phyloP scores from a whole-genome alignment of 1,140 invertebrate species.

The Zaprionus gabonicus region DNA sequence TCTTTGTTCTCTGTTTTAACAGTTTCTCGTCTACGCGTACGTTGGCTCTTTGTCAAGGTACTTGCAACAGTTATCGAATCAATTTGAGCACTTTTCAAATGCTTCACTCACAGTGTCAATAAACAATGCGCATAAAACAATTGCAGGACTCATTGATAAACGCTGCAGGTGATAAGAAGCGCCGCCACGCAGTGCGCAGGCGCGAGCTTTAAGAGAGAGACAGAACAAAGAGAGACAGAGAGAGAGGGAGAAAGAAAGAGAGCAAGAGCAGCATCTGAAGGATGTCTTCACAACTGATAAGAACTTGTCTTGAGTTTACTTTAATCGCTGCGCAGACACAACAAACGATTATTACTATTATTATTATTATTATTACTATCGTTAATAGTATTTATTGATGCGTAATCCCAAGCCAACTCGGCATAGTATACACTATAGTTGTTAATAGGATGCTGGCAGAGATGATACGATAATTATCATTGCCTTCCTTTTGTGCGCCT shows the following conservation, averaged over 20 bases:
- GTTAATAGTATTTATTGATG: neutral
- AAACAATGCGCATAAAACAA: slow-evolving; percentile 57
- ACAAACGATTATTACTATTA: slow-evolving; percentile 39
- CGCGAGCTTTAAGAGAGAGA: slow-evolving; percentile 62
- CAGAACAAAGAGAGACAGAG: neutral
- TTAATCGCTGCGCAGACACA: slow-evolving; percentile 62
- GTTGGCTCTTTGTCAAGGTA: neutral
- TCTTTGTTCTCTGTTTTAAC: neutral
- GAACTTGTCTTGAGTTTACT: slow-evolving; percentile 60
- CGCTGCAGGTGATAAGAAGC: slow-evolving; percentile 51
- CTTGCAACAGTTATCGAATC: neutral
- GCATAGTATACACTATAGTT: neutral
- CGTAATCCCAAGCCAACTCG: neutral
- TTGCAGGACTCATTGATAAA: slow-evolving; percentile 59
- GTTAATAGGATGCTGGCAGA: neutral
- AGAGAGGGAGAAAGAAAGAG: slow-evolving; percentile 13
- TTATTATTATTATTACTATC: neutral
- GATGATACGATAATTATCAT: slow-evolving; percentile 61
- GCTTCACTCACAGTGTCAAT: slow-evolving; percentile 29
- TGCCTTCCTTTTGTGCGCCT: slow-evolving; percentile 73
- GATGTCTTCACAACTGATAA: slow-evolving; percentile 63
- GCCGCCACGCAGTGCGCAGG: slow-evolving; percentile 32
- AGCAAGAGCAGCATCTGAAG: neutral
- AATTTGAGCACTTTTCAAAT: neutral
- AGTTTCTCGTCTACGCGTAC: neutral